Evolutionary conservation across 2,797 vertebrate genomes (phyloP).

Genomic region (Huso huso): DNA sequence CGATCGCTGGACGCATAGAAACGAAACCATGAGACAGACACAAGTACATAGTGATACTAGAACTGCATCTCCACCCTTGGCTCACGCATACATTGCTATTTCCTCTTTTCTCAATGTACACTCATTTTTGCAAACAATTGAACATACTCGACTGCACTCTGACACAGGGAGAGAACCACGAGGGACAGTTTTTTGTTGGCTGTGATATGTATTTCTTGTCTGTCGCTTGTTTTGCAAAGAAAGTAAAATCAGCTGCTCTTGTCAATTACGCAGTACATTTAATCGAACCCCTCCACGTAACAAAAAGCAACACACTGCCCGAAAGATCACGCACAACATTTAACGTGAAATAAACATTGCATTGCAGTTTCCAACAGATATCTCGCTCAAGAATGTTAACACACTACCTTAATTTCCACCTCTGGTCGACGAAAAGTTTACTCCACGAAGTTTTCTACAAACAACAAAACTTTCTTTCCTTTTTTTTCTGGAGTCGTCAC

Average conservation of each 20-base stretch:
- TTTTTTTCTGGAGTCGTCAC: slow-evolving; percentile 64
- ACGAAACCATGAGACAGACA: too few species aligned
- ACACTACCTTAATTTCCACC: slow-evolving; percentile 2
- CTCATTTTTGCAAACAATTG: too few species aligned
- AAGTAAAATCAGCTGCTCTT: slow-evolving; percentile 18
- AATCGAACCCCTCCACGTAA: neutral
- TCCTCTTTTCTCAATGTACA: slow-evolving; percentile 1
- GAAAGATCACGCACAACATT: neutral
- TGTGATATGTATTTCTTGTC: too few species aligned
- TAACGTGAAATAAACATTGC: neutral
- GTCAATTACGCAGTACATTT: slow-evolving; percentile 14
- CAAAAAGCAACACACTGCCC: too few species aligned
- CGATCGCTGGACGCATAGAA: too few species aligned
- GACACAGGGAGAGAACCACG: too few species aligned
- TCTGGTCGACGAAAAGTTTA: slow-evolving; percentile 3
- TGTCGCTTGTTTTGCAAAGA: slow-evolving; percentile 9
- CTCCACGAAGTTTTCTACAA: slow-evolving; percentile 12
- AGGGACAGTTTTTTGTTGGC: too few species aligned
- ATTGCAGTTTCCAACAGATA: neutral
- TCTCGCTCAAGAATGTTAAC: neutral
- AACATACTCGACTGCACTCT: too few species aligned
- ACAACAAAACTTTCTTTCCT: slow-evolving; percentile 57
- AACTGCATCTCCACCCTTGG: slow-evolving; percentile 6
- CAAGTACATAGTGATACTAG: too few species aligned
- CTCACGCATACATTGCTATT: slow-evolving; percentile 5